Evolutionary conservation across 2,797 vertebrate genomes (phyloP).

Genomic region (Falco concolor): DNA sequence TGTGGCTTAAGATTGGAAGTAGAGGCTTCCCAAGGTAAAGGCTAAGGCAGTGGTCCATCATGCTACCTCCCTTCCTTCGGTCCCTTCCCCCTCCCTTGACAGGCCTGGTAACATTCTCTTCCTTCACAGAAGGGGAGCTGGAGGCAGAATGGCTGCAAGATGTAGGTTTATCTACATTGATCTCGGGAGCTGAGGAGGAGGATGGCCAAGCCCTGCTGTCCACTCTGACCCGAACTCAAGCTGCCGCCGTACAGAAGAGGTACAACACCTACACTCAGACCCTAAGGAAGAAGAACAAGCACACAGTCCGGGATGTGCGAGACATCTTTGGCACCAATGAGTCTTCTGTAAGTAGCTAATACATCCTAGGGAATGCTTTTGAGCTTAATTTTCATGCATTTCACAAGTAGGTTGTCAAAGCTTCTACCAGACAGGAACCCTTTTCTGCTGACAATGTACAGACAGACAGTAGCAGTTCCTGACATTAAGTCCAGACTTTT

Average conservation of each 20-base stretch:
- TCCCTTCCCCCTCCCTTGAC: neutral
- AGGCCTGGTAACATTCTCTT: neutral
- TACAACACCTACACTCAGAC: constrained; percentile 92
- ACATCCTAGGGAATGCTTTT: neutral
- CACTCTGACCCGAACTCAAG: constrained; percentile 88
- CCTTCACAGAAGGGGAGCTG: constrained; percentile 84
- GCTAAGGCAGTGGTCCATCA: neutral
- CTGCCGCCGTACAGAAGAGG: constrained; percentile 85
- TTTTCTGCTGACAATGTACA: neutral
- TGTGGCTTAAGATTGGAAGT: neutral
- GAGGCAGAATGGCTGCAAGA: constrained; percentile 93
- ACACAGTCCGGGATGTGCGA: constrained; percentile 84
- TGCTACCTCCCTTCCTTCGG: neutral
- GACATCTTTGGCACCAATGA: constrained; percentile 81
- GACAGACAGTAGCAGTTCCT: neutral
- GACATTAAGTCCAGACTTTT: neutral
- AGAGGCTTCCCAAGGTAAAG: neutral
- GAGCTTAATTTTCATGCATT: neutral
- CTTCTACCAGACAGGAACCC: neutral
- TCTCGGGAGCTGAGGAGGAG: constrained; percentile 80
- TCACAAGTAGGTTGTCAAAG: neutral
- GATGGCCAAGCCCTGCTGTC: constrained; percentile 86
- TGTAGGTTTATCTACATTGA: constrained; percentile 85
- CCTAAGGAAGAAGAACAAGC: constrained; percentile 84
- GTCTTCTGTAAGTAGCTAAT: constrained; percentile 72